Conservation (phyloP, 2,888 invertebrate species). For the Sylvicola fuscatus region DNA sequence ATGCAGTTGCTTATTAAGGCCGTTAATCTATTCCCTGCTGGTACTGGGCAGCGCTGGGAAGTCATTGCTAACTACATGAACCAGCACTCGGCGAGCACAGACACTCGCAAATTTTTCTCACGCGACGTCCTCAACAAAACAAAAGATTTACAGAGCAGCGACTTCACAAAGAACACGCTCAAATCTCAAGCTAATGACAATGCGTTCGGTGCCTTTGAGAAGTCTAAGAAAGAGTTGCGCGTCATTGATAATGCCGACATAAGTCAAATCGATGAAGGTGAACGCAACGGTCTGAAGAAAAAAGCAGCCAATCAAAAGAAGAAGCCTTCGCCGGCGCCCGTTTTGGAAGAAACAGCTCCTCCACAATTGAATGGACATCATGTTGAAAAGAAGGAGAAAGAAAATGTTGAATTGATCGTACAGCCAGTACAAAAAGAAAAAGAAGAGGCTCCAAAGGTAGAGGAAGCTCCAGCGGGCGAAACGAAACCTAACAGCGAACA, state of each 20-base stretch:
- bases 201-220: slow-evolving; percentile 80
- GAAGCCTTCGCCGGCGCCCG: neutral
- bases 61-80: slow-evolving; percentile 92
- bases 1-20: slow-evolving; percentile 86
- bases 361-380: slow-evolving; percentile 3
- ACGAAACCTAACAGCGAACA: slow-evolving; percentile 1
- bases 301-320: neutral
- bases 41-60: slow-evolving; percentile 84
- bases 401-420: neutral
- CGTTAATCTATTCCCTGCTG: slow-evolving; percentile 93
- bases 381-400: slow-evolving; percentile 1
- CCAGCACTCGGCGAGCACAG: slow-evolving; percentile 45
- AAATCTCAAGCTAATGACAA: slow-evolving; percentile 81
- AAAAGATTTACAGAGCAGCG: slow-evolving; percentile 79
- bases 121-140: slow-evolving; percentile 92
- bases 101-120: slow-evolving; percentile 46
- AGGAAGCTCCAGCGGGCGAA: slow-evolving; percentile 10
- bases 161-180: slow-evolving; percentile 62
- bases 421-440: neutral
- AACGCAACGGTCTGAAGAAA: neutral
- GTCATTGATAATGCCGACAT: slow-evolving; percentile 50
- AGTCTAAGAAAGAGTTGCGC: slow-evolving; percentile 47
- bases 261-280: slow-evolving; percentile 28
- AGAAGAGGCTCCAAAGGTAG: neutral
- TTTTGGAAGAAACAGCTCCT: too few relatives aligned